A percentile compares a stretch with the other conserved stretches of the same genome.
Conservation (phyloP, 2,888 invertebrate genomes). For the Muscina levida region DNA sequence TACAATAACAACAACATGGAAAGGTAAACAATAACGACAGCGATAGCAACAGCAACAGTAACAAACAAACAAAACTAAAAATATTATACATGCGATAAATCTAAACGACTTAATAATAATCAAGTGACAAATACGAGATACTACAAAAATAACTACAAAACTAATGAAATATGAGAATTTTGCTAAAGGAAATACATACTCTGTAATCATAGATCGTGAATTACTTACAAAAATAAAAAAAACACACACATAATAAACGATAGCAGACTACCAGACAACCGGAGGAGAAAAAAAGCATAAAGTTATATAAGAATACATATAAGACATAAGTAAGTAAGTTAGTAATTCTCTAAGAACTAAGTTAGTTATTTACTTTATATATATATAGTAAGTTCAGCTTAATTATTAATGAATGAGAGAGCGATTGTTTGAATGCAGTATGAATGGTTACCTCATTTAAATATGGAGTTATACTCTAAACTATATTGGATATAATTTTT, state of each 20-base stretch:
- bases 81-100: neutral
- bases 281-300: neutral
- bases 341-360: neutral
- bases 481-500: neutral
- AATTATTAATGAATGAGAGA: constrained; percentile 16
- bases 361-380: neutral
- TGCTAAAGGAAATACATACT: constrained; percentile 10
- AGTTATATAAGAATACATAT: neutral
- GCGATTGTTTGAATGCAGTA: constrained; percentile 48
- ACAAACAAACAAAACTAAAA: neutral
- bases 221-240: too few species aligned
- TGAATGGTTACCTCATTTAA: neutral
- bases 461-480: neutral
- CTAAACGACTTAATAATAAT: constrained; percentile 10
- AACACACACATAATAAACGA: too few species aligned
- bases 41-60: neutral
- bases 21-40: neutral
- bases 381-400: constrained; percentile 19
- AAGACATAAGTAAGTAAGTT: neutral
- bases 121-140: constrained; percentile 14
- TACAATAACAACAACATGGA: neutral
- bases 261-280: too few species aligned
- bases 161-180: neutral
- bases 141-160: constrained; percentile 1
- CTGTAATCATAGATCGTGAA: too few species aligned